Conservation (phyloP, 2,113 vertebrate species). For the Xiphias gladius region DNA sequence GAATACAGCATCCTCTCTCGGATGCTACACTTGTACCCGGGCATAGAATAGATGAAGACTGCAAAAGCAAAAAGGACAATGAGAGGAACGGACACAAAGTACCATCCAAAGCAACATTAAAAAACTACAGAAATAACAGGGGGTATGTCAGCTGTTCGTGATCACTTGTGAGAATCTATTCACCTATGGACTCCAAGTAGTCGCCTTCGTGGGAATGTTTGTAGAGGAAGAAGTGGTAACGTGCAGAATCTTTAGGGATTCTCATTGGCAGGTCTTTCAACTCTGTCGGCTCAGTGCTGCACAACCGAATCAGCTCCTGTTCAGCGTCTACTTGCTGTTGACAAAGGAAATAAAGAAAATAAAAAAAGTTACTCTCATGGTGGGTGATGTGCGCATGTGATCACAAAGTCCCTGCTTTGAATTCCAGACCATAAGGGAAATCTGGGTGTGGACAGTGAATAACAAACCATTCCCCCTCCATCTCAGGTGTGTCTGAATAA, state of each 20-base stretch:
- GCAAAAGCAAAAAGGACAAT: constrained; percentile 33
- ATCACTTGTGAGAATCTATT: not conserved
- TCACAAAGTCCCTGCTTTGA: not conserved
- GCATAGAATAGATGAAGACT: constrained; percentile 99
- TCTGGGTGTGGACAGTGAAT: not conserved
- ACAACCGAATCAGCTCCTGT: constrained; percentile 93
- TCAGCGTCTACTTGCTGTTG: constrained; percentile 93
- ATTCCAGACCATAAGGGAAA: not conserved
- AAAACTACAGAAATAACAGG: not conserved
- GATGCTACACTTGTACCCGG: constrained; percentile 96
- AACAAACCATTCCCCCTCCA: not conserved
- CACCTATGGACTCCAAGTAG: constrained; percentile 95
- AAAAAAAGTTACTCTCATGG: not conserved
- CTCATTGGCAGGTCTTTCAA: constrained; percentile 93
- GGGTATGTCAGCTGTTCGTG: not conserved
- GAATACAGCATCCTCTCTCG: constrained; percentile 98
- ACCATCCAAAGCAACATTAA: not conserved
- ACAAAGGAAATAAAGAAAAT: constrained; percentile 38
- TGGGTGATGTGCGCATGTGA: not conserved
- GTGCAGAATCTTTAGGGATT: constrained; percentile 93
- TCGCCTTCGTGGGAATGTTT: constrained; percentile 97
- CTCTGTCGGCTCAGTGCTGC: constrained; percentile 91
- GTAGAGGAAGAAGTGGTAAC: constrained; percentile 98
- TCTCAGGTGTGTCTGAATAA: constrained; percentile 14
- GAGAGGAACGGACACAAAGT: not conserved